Evolutionary conservation across 2,797 vertebrate genomes (phyloP).

Genomic region (Acanthurus tractus): DNA sequence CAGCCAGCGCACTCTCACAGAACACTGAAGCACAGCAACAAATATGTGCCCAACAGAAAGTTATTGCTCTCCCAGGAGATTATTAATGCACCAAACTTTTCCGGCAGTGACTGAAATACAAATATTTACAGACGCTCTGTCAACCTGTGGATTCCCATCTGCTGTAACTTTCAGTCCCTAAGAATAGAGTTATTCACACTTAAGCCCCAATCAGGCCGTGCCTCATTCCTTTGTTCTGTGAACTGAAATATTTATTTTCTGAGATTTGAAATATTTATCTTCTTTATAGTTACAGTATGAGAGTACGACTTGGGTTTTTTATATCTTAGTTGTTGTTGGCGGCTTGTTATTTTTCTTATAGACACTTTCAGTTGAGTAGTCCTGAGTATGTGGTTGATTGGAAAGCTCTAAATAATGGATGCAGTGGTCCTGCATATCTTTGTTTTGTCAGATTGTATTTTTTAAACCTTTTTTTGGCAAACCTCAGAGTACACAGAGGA

Average conservation of each 20-base stretch:
- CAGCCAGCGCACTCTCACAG: constrained; percentile 11
- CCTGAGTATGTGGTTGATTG: constrained; percentile 3
- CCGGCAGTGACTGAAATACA: constrained; percentile 23
- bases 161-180: constrained; percentile 19
- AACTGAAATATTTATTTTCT: constrained; percentile 47
- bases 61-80: constrained; percentile 24
- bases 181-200: constrained; percentile 59
- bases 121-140: constrained; percentile 29
- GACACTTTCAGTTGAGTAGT: constrained; percentile 1
- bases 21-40: constrained; percentile 27
- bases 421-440: constrained; percentile 7
- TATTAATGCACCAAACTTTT: constrained; percentile 46
- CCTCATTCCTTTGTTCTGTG: constrained; percentile 22
- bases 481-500: neutral
- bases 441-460: neutral
- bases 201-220: constrained; percentile 13
- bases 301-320: constrained; percentile 8
- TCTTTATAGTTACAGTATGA: constrained; percentile 23
- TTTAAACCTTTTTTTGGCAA: neutral
- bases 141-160: constrained; percentile 36
- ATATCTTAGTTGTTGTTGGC: constrained; percentile 23
- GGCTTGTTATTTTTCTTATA: constrained; percentile 39
- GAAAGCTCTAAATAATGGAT: constrained; percentile 38
- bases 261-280: constrained; percentile 25
- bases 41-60: constrained; percentile 30